Percentiles rank a stretch among this genome's conserved stretches.
These are phyloP conservation scores for Penaeus chinensis DNA, from an alignment of 1,140 invertebrate genomes.

Conservation along the genomic window DNA sequence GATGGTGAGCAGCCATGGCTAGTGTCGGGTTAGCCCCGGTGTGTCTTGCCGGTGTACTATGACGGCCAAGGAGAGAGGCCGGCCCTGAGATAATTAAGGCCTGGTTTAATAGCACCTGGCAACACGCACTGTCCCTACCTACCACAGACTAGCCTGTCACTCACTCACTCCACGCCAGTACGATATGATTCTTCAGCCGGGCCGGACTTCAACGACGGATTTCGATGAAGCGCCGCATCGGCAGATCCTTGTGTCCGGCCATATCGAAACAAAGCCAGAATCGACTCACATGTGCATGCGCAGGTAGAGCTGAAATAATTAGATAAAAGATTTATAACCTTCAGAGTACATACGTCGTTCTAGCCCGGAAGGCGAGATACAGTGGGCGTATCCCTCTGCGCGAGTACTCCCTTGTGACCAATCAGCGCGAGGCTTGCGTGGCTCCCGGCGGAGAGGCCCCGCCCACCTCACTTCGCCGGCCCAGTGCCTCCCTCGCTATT, in stretches of 20 bases:
- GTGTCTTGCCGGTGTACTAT: no score
- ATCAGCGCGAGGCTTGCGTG: not conserved
- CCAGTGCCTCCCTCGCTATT: constrained; percentile 42
- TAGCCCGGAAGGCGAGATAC: constrained; percentile 20
- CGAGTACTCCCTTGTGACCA: not conserved
- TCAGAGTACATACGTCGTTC: constrained; percentile 45
- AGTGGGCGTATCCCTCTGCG: constrained; percentile 24
- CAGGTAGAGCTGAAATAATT: constrained; percentile 55
- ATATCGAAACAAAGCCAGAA: constrained; percentile 28
- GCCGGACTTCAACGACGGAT: not conserved
- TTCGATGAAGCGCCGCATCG: not conserved
- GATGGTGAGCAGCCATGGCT: no score
- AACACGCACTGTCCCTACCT: constrained; percentile 50
- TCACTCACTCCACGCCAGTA: not conserved
- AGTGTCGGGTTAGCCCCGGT: no score
- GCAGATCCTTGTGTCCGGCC: no score
- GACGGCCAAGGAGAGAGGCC: not conserved
- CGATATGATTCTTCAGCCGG: not conserved
- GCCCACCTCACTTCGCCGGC: constrained; percentile 18
- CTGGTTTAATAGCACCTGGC: constrained; percentile 49
- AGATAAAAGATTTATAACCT: constrained; percentile 34
- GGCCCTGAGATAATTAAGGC: constrained; percentile 41
- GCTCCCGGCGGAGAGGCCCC: constrained; percentile 14
- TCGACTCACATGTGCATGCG: constrained; percentile 41
- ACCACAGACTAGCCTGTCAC: constrained; percentile 22